phyloP scores from a whole-genome alignment of 1,140 invertebrate genomes.

The Lutraria rhynchaena region DNA sequence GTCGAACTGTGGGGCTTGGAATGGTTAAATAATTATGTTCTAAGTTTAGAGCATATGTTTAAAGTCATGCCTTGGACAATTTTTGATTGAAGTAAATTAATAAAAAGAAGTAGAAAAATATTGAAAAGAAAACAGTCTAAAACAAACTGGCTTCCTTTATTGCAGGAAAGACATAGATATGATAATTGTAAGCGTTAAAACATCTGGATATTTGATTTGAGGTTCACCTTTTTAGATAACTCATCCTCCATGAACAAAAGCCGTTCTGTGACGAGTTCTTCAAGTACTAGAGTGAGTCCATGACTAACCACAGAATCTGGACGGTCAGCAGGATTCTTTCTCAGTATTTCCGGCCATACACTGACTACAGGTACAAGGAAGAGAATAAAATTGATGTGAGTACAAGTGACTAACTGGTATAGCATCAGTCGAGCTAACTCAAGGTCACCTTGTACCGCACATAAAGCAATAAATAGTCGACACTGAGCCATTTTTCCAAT shows the following conservation, averaged over 20 bases:
- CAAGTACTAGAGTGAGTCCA: slow-evolving; percentile 30
- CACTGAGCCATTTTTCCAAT: slow-evolving; percentile 32
- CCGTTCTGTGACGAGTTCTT: slow-evolving; percentile 13
- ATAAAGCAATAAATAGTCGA: slow-evolving; percentile 29
- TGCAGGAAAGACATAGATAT: neutral
- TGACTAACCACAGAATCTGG: slow-evolving; percentile 15
- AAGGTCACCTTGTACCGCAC: slow-evolving; percentile 43
- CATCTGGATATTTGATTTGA: neutral
- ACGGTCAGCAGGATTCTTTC: slow-evolving; percentile 23
- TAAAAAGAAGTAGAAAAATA: too few relatives aligned
- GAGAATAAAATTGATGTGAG: slow-evolving; percentile 6
- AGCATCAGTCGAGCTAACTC: slow-evolving; percentile 40
- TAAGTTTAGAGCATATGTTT: too few relatives aligned
- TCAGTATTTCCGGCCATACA: slow-evolving; percentile 59
- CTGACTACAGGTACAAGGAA: slow-evolving; percentile 55
- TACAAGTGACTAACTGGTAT: slow-evolving; percentile 53
- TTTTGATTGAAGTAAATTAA: too few relatives aligned
- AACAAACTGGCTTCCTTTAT: too few relatives aligned
- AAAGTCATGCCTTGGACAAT: too few relatives aligned
- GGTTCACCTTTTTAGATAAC: slow-evolving; percentile 20
- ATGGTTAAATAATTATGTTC: too few relatives aligned
- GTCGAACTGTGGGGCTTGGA: too few relatives aligned
- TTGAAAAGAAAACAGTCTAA: neutral
- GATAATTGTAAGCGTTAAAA: neutral
- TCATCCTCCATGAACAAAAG: neutral